Percentiles rank a stretch among this genome's conserved stretches.
Evolutionary conservation across 2,113 vertebrate species (phyloP).

Genomic region (Acanthisitta chloris): DNA sequence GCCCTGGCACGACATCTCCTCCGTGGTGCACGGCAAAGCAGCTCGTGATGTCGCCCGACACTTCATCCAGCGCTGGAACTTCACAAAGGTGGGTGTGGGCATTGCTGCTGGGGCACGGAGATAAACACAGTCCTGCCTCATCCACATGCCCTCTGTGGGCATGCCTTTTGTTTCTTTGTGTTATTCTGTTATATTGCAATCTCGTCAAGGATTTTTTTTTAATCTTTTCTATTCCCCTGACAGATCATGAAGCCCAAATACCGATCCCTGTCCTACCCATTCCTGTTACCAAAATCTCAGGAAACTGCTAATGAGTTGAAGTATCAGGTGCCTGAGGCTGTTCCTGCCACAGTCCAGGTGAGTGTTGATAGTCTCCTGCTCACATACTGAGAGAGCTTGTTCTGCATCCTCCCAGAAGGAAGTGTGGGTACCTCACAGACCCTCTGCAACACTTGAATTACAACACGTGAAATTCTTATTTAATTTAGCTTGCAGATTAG

Average conservation of each 20-base stretch:
- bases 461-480: background rate
- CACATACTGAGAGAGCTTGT: background rate
- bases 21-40: slow-evolving; percentile 87
- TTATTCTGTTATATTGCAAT: background rate
- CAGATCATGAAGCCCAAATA: slow-evolving; percentile 96
- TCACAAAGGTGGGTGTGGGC: slow-evolving; percentile 84
- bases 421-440: background rate
- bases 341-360: slow-evolving; percentile 85
- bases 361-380: background rate
- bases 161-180: background rate
- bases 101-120: background rate
- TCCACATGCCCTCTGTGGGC: background rate
- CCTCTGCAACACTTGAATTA: background rate
- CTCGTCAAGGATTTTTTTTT: background rate
- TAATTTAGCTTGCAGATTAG: background rate
- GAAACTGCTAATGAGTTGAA: slow-evolving; percentile 82
- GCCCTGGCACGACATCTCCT: slow-evolving; percentile 96
- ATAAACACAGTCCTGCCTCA: background rate
- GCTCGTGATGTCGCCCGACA: slow-evolving; percentile 91
- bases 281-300: slow-evolving; percentile 91
- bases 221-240: background rate
- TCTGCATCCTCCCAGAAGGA: background rate
- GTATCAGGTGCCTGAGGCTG: slow-evolving; percentile 83
- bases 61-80: slow-evolving; percentile 98
- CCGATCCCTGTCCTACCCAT: slow-evolving; percentile 87